These are phyloP conservation scores for Monomorium pharaonis DNA, from an alignment of 1,140 invertebrate genomes.

Conservation along the genomic window DNA sequence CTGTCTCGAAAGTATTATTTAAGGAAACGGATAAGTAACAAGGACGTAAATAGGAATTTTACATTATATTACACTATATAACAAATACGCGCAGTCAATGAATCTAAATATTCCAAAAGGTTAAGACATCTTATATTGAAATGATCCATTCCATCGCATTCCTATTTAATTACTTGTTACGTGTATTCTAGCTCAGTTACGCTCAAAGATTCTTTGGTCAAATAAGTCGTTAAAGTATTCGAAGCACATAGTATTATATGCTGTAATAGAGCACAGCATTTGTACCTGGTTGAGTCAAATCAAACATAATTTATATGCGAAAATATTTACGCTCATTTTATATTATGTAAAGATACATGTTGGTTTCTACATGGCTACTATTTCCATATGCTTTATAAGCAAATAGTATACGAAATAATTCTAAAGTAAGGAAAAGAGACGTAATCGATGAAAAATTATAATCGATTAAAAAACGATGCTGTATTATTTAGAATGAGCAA, in stretches of 20 bases:
- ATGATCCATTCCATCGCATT: slow-evolving; percentile 37
- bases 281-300: slow-evolving; percentile 48
- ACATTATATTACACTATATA: too few species aligned
- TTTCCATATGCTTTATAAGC: not conserved
- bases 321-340: not conserved
- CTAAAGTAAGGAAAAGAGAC: not conserved
- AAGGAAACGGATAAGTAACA: slow-evolving; percentile 8
- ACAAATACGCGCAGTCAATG: not conserved
- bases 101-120: slow-evolving; percentile 7
- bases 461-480: not conserved
- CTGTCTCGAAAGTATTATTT: slow-evolving; percentile 54
- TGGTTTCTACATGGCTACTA: not conserved
- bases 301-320: slow-evolving; percentile 16
- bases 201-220: slow-evolving; percentile 33
- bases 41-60: slow-evolving; percentile 15
- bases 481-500: not conserved
- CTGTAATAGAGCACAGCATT: slow-evolving; percentile 32
- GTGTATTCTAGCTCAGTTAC: slow-evolving; percentile 40
- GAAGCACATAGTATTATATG: slow-evolving; percentile 43
- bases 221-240: slow-evolving; percentile 36
- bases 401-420: not conserved
- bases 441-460: not conserved
- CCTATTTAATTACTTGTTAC: slow-evolving; percentile 20
- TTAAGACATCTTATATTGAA: slow-evolving; percentile 5
- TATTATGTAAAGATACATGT: not conserved